Base-by-base conservation (phyloP, 2,888 invertebrate species). In the Pantelozetes paolii region DNA sequence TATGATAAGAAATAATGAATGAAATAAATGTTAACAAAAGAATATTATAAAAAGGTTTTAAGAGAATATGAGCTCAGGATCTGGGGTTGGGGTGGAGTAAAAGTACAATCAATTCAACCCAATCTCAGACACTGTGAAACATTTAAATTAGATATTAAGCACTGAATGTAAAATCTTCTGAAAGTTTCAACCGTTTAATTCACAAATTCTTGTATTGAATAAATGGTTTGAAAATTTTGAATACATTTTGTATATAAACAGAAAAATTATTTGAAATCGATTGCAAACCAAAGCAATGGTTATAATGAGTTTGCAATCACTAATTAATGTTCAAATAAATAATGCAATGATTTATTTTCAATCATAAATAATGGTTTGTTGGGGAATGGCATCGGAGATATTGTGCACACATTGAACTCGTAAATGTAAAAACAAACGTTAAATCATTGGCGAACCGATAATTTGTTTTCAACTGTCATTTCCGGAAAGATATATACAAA, bases 401-500 rank as follows among this genome's bases (percentile, higher is more conserved):
- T 30, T 62, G 62, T 62, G 20, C 36, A 36, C 62, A 62, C 36
- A 62, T 62, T 62, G 32, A 62, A 20, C n/a, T 32, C 32, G 15
- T 50, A 18, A 62, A 62, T 28, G 62, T 36, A 28, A 62, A 62
- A 62, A 62, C 62, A 62, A 62, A 62, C 62, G 32, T 62, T 62
- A 62, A 62, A 62, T 62, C 62, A 62, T n/a, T 62, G 36, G 32
- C 62, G 32, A 62, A 62, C 62, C 36, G 62, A 62, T 62, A 62
- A 62, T 62, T 62, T 62, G 62, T 62, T 62, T 62, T 62, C 62
- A 62, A 62, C 62, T 62, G 62, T 62, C 62, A 62, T 62, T 62
- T 62, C 62, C 62, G 62, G 62, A 62, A 54, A 62, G 62, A 30
- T 18, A 62, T 36, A 32, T 32, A 62, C 62, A 32, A 62, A 62